Evolutionary conservation across 64 coral and sea anemone genomes (phyloP).

Genomic region (Montipora capricornis): DNA sequence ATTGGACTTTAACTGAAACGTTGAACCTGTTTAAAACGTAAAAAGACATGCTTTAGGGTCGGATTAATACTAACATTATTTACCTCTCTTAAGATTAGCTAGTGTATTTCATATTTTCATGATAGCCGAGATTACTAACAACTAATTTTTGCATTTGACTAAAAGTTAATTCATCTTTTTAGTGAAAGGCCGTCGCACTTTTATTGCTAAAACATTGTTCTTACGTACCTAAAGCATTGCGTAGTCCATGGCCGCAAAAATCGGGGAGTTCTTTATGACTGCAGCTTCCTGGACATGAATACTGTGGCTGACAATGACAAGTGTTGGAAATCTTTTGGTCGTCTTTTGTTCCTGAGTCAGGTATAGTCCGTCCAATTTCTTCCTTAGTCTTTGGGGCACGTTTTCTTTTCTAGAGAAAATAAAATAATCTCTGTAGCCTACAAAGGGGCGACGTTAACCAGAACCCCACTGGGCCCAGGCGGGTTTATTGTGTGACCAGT

Average conservation of each 20-base stretch:
- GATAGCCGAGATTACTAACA: too few relatives aligned
- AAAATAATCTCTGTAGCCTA: not conserved
- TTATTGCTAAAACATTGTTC: not conserved
- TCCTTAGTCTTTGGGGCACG: not conserved
- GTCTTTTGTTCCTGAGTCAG: not conserved
- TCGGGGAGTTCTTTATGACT: not conserved
- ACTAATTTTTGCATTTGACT: too few relatives aligned
- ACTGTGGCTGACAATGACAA: not conserved
- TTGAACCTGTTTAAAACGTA: not conserved
- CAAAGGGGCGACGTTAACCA: too few relatives aligned
- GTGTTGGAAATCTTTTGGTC: not conserved
- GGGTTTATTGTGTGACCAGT: too few relatives aligned
- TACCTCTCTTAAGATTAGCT: too few relatives aligned
- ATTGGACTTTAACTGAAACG: constrained; percentile 6
- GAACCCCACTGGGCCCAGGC: too few relatives aligned
- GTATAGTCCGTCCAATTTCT: not conserved
- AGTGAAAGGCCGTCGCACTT: too few relatives aligned
- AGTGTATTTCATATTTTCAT: too few relatives aligned
- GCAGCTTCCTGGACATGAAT: constrained; percentile 11
- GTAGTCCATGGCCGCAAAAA: constrained; percentile 57
- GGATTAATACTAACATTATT: too few relatives aligned
- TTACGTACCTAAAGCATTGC: constrained; percentile 37
- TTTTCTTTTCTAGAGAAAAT: not conserved
- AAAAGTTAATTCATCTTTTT: too few relatives aligned
- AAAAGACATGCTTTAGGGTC: too few relatives aligned